phyloP scores from a whole-genome alignment of 1,140 invertebrate genomes.

The Lepidurus packardi region DNA sequence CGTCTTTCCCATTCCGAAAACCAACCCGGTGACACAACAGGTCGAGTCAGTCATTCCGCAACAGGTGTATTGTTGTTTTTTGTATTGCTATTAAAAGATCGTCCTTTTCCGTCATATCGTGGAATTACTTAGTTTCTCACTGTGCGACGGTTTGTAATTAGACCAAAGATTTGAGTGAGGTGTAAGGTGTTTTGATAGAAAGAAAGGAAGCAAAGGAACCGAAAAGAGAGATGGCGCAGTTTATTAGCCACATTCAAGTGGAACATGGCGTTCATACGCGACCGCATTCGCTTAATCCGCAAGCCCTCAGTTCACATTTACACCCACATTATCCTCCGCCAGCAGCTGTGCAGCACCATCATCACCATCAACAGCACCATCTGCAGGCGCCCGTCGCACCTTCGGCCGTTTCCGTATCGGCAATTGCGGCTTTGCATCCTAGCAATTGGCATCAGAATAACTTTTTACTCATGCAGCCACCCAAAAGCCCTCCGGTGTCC shows the following conservation, averaged over 20 bases:
- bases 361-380: conserved; percentile 2
- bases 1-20: neutral
- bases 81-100: neutral
- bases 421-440: neutral
- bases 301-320: neutral
- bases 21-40: neutral
- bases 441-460: neutral
- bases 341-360: conserved; percentile 5
- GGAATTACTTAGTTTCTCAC: no score
- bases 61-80: neutral
- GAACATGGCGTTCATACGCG: conserved; percentile 5
- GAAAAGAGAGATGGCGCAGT: neutral
- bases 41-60: neutral
- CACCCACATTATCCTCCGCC: conserved; percentile 8
- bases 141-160: no score
- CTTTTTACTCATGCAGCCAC: neutral
- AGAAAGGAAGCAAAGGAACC: neutral
- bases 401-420: neutral
- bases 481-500: neutral
- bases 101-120: neutral
- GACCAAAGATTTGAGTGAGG: no score
- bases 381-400: neutral
- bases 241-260: conserved; percentile 12
- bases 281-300: neutral
- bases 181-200: neutral